phyloP scores from a whole-genome alignment of 1,140 invertebrate genomes.

The Magallana angulata region DNA sequence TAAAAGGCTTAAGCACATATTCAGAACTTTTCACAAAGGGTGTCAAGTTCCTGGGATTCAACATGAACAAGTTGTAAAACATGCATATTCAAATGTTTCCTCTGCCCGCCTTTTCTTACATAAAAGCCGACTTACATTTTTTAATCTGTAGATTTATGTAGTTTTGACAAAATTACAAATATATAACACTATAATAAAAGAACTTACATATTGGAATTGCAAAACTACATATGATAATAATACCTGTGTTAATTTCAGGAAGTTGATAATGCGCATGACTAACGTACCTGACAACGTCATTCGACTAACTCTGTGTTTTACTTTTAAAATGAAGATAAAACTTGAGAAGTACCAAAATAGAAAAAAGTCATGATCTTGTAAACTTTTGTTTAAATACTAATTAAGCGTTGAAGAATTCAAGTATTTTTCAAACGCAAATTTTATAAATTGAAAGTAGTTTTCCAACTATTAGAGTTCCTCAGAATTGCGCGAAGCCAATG shows the following conservation, averaged over 20 bases:
- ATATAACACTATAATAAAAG: no score
- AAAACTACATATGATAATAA: slow-evolving; percentile 3
- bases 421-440: neutral
- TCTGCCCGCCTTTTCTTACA: no score
- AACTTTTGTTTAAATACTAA: neutral
- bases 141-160: no score
- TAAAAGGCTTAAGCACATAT: no score
- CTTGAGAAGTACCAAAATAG: neutral
- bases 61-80: no score
- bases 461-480: no score
- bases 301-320: neutral
- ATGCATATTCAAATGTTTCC: no score
- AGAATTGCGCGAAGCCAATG: neutral
- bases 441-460: neutral
- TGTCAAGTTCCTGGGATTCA: no score
- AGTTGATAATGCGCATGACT: slow-evolving; percentile 49
- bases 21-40: no score
- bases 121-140: no score
- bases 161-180: no score
- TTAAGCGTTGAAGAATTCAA: no score
- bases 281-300: slow-evolving; percentile 50
- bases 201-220: neutral
- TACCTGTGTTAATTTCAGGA: slow-evolving; percentile 40
- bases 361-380: neutral
- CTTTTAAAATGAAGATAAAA: neutral